These are phyloP conservation scores for Rafetus swinhoei DNA, from an alignment of 2,113 vertebrate species.

Conservation along the genomic window DNA sequence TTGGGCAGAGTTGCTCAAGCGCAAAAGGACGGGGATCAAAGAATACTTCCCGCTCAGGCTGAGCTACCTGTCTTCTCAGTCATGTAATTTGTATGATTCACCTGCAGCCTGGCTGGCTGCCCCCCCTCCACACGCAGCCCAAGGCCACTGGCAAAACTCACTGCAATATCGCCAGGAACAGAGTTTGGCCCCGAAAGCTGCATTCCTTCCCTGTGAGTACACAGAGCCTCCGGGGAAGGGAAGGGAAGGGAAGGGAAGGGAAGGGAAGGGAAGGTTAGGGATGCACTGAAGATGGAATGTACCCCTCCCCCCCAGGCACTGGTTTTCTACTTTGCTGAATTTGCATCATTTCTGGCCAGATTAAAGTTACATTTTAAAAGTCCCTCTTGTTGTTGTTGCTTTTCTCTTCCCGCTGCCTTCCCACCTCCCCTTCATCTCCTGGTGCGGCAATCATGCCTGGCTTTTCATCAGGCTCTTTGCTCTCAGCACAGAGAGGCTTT, in stretches of 20 bases:
- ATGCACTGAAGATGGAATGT: accelerated
- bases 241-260: not conserved
- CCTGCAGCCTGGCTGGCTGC: not conserved
- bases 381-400: not conserved
- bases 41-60: not conserved
- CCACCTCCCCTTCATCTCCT: conserved; percentile 3
- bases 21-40: not conserved
- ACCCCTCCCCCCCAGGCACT: not conserved
- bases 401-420: accelerated
- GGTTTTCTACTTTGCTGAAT: conserved; percentile 8
- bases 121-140: no score
- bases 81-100: not conserved
- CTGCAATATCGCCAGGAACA: not conserved
- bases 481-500: not conserved
- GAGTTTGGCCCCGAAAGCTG: not conserved
- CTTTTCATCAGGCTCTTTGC: not conserved
- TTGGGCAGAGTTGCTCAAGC: not conserved
- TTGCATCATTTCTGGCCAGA: conserved; percentile 17
- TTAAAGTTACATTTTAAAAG: not conserved
- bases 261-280: not conserved
- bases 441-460: accelerated
- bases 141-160: not conserved
- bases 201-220: not conserved
- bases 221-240: accelerated
- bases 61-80: not conserved